phyloP scores from a whole-genome alignment of 2,113 vertebrate genomes.

The Columba livia region DNA sequence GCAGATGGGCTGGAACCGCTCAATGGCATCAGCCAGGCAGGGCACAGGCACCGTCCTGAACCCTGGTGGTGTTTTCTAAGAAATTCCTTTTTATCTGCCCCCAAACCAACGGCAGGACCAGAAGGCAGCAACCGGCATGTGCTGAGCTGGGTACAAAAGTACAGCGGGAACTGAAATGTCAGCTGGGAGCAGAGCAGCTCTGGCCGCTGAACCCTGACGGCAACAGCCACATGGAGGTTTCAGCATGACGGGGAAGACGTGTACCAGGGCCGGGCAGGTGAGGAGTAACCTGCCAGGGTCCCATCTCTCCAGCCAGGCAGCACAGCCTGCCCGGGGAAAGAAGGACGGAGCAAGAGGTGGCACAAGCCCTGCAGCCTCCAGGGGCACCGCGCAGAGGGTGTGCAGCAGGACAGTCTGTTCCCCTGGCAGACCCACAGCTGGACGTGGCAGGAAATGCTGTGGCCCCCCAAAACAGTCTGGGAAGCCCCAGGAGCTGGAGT shows the following conservation, averaged over 20 bases:
- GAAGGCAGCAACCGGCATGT: background rate
- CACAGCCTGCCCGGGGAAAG: background rate
- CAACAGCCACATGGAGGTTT: too few species aligned
- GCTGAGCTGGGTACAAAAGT: background rate
- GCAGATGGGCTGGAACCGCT: background rate
- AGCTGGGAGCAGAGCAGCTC: too few species aligned
- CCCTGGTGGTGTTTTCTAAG: background rate
- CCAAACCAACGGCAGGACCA: background rate
- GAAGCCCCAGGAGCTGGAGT: background rate
- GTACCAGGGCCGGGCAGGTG: too few species aligned
- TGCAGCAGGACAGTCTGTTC: background rate
- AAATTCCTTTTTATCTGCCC: background rate
- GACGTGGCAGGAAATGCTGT: background rate
- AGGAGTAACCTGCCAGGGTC: too few species aligned
- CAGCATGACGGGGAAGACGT: too few species aligned
- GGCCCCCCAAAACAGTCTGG: background rate
- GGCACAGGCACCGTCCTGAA: background rate
- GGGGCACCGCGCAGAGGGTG: background rate
- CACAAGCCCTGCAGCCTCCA: background rate
- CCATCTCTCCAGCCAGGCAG: background rate
- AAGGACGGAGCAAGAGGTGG: background rate
- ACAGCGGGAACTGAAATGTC: background rate
- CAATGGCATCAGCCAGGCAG: background rate
- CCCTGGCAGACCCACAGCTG: background rate
- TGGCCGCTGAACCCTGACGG: too few species aligned